Percentiles rank a stretch among this genome's conserved stretches.
phyloP scores from a whole-genome alignment of 2,888 invertebrate species.

The Halictus quadricinctus region DNA sequence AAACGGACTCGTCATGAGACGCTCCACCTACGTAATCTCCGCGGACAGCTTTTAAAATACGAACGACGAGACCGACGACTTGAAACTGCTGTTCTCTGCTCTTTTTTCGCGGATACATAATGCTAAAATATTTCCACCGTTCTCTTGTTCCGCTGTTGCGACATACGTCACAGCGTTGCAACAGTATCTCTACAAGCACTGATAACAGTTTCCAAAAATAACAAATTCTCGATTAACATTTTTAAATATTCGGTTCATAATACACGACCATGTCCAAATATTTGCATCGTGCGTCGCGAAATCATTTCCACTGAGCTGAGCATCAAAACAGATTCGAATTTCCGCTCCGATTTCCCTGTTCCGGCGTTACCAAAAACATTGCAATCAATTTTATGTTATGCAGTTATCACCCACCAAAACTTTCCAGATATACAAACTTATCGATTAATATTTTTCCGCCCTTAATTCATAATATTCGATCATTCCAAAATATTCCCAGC shows the following conservation, averaged over 20 bases:
- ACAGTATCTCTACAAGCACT: neutral
- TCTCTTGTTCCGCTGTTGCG: neutral
- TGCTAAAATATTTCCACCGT: neutral
- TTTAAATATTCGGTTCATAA: neutral
- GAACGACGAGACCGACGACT: slow-evolving; percentile 13
- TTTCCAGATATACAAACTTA: neutral
- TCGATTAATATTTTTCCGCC: neutral
- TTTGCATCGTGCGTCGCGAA: neutral
- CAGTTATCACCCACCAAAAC: neutral
- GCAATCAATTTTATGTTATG: neutral
- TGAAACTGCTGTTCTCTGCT: slow-evolving; percentile 3
- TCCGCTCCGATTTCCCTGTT: neutral
- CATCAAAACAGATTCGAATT: neutral
- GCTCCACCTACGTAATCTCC: slow-evolving; percentile 43
- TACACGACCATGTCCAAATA: neutral
- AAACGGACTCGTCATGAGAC: slow-evolving; percentile 53
- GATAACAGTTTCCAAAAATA: neutral
- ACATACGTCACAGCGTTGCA: neutral
- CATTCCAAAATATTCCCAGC: neutral
- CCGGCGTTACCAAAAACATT: neutral
- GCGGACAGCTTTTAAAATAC: slow-evolving; percentile 31
- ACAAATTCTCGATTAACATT: too few species aligned
- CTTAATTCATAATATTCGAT: neutral
- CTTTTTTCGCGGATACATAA: neutral
- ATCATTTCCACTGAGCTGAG: neutral